Percentiles rank a stretch among this genome's conserved stretches.
Evolutionary conservation across 2,797 vertebrate species (phyloP).

Genomic region (Syndactyla subalaris): DNA sequence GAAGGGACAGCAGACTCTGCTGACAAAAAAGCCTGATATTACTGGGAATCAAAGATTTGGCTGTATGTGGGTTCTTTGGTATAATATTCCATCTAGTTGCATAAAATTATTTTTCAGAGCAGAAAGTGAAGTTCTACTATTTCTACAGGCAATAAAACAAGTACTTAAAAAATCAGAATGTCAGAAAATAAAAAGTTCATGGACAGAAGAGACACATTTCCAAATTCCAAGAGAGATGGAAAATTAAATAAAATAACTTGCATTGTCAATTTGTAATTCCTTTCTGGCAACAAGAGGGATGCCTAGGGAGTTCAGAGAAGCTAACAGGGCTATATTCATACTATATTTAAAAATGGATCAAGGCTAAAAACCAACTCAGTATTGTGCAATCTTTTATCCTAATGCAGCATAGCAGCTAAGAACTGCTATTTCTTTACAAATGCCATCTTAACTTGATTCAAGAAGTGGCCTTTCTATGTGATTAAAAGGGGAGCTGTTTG

Average conservation of each 20-base stretch:
- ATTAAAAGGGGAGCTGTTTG: background rate
- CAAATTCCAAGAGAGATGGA: constrained; percentile 30
- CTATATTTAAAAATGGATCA: constrained; percentile 57
- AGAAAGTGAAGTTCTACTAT: background rate
- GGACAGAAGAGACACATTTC: constrained; percentile 3
- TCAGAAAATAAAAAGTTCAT: background rate
- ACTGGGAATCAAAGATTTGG: background rate
- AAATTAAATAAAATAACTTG: constrained; percentile 35
- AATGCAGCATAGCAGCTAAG: background rate
- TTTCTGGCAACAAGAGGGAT: constrained; percentile 15
- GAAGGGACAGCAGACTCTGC: background rate
- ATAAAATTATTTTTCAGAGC: constrained; percentile 3
- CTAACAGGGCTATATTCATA: constrained; percentile 24
- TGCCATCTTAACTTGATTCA: background rate
- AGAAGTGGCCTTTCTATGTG: background rate
- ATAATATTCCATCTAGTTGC: background rate
- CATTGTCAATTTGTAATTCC: constrained; percentile 23
- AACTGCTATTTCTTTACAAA: constrained; percentile 2
- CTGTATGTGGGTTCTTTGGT: background rate
- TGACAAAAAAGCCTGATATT: background rate
- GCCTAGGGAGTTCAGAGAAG: constrained; percentile 35
- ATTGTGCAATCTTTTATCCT: constrained; percentile 14
- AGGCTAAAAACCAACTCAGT: constrained; percentile 23
- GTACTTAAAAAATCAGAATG: background rate
- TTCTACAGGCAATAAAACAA: constrained; percentile 13